Conservation (phyloP, 2,888 invertebrate genomes). For the Agrochola litura region DNA sequence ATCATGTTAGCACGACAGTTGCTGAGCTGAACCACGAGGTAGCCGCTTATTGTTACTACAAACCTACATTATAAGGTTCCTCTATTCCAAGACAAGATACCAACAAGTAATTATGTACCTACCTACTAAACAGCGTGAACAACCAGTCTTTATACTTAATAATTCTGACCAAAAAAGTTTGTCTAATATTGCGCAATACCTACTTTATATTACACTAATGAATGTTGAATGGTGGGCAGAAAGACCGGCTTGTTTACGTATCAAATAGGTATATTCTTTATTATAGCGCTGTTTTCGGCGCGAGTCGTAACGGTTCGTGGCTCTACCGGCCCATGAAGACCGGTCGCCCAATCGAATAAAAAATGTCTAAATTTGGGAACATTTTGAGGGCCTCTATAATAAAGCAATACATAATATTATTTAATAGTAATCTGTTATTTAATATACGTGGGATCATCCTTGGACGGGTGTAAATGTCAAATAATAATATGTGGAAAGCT, state of each 20-base stretch:
- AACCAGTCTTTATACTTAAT: constrained; percentile 24
- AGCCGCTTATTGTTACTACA: not conserved
- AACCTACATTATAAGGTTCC: not conserved
- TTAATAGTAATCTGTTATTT: not conserved
- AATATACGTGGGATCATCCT: constrained; percentile 14
- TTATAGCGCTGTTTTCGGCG: constrained; percentile 11
- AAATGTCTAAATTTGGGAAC: not conserved
- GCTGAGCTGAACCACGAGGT: not conserved
- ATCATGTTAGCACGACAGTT: not conserved
- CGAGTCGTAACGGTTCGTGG: constrained; percentile 13
- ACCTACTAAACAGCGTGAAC: constrained; percentile 17
- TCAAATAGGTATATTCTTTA: constrained; percentile 8
- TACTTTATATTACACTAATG: constrained; percentile 19
- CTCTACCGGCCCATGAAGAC: not conserved
- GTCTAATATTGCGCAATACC: constrained; percentile 45
- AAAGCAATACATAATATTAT: constrained; percentile 3
- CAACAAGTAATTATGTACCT: not conserved
- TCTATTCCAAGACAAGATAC: not conserved
- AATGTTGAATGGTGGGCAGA: constrained; percentile 14
- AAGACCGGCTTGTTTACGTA: constrained; percentile 25
- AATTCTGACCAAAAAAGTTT: not conserved
- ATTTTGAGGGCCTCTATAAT: not conserved
- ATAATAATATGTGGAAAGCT: not conserved
- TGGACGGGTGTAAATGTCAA: constrained; percentile 27
- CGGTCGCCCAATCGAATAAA: not conserved